Percentiles rank a stretch among this genome's conserved stretches.
Conservation (phyloP, 2,113 vertebrate species). For the Colius striatus region DNA sequence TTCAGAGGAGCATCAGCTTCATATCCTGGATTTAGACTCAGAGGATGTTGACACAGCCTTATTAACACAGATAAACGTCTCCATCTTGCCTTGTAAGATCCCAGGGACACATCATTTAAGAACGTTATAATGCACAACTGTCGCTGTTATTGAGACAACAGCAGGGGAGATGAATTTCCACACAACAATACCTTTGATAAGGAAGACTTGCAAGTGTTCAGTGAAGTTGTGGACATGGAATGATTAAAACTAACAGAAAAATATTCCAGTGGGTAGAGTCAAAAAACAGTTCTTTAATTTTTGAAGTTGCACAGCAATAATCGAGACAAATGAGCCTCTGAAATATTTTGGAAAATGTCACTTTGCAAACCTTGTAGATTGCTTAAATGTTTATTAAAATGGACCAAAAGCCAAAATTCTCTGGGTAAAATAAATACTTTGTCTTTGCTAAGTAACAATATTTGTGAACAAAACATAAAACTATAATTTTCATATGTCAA, state of each 20-base stretch:
- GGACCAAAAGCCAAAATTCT: constrained; percentile 66
- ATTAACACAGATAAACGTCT: not conserved
- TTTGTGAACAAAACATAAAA: constrained; percentile 69
- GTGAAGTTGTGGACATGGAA: not conserved
- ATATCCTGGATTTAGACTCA: not conserved
- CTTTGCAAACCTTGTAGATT: constrained; percentile 53
- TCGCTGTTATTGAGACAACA: not conserved
- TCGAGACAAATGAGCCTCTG: not conserved
- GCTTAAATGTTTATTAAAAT: constrained; percentile 76
- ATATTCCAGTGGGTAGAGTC: not conserved
- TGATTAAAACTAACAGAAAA: constrained; percentile 2
- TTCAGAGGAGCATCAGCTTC: not conserved
- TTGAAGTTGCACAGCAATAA: constrained; percentile 16
- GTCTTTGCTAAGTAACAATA: constrained; percentile 66
- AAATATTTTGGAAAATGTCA: constrained; percentile 57
- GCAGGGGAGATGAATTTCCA: not conserved
- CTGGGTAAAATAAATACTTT: constrained; percentile 61
- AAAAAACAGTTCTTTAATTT: constrained; percentile 50
- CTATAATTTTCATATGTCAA: constrained; percentile 62
- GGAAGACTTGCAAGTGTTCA: not conserved
- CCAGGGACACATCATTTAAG: not conserved
- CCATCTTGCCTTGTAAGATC: not conserved
- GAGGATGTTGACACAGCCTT: not conserved
- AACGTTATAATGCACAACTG: not conserved
- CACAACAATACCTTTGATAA: not conserved